These are phyloP conservation scores for Schizaphis graminum DNA, from an alignment of 2,888 invertebrate species.

Conservation along the genomic window DNA sequence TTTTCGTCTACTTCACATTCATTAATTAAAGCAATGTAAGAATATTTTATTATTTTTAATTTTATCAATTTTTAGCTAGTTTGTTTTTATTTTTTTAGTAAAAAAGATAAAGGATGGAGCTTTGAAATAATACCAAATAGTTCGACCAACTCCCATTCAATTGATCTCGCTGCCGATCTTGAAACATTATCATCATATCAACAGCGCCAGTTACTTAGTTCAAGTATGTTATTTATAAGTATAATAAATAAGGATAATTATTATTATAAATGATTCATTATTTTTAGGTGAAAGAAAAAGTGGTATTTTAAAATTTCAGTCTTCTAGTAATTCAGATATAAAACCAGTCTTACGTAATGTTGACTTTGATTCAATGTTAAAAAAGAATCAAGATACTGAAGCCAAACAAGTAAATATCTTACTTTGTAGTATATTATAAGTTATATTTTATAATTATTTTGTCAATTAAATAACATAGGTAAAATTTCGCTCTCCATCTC, in stretches of 20 bases:
- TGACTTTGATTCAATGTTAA: constrained; percentile 83
- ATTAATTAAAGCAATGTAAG: constrained; percentile 66
- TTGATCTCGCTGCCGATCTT: constrained; percentile 62
- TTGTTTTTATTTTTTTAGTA: neutral
- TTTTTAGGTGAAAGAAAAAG: constrained; percentile 73
- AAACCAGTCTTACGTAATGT: constrained; percentile 80
- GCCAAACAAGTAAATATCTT: constrained; percentile 68
- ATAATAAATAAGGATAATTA: neutral
- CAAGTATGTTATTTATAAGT: constrained; percentile 30
- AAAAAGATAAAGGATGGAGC: constrained; percentile 52
- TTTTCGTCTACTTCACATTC: constrained; percentile 72
- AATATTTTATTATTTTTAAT: constrained; percentile 12
- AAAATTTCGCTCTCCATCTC: constrained; percentile 74
- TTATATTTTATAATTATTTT: neutral
- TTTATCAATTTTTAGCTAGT: neutral
- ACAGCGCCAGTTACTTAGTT: constrained; percentile 54
- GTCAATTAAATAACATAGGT: constrained; percentile 71
- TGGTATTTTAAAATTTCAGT: constrained; percentile 80
- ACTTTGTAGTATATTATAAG: neutral
- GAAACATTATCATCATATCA: constrained; percentile 64
- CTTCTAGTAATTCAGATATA: constrained; percentile 65
- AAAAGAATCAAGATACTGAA: constrained; percentile 78
- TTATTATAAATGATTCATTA: neutral
- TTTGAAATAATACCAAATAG: constrained; percentile 57
- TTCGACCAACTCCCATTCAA: constrained; percentile 54